Percentiles rank a stretch among this genome's conserved stretches.
Conservation (phyloP, 2,797 vertebrate species). For the Clamator glandarius region DNA sequence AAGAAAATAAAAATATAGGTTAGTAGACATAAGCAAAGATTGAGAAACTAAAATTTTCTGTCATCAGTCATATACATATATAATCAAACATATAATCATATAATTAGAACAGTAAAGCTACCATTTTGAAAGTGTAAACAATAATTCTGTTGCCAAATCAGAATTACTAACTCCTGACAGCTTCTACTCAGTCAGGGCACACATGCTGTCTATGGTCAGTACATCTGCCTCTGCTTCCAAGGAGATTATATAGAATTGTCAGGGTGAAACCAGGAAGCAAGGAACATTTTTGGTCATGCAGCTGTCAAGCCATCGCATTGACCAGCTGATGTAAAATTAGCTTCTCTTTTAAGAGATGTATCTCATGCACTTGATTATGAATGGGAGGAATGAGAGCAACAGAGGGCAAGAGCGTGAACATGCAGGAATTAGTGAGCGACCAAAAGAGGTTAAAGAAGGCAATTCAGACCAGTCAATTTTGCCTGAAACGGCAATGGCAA, state of each 20-base stretch:
- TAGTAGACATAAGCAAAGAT: background rate
- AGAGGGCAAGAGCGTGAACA: background rate
- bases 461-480: background rate
- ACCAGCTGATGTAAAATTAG: background rate
- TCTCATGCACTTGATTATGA: background rate
- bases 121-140: background rate
- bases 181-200: background rate
- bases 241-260: background rate
- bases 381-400: background rate
- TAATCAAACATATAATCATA: background rate
- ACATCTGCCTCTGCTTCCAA: background rate
- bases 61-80: too few species aligned
- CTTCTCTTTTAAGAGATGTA: background rate
- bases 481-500: background rate
- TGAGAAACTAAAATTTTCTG: background rate
- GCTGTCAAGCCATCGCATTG: background rate
- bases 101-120: background rate
- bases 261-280: background rate
- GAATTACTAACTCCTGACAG: background rate
- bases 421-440: background rate
- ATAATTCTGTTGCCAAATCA: background rate
- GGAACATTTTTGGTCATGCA: background rate
- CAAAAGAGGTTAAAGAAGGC: background rate
- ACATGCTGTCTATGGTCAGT: fast-evolving
- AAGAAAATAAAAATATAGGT: background rate